Percentiles rank a stretch among this genome's conserved stretches.
These are phyloP conservation scores for Onychomys torridus DNA, from an alignment of 2,797 vertebrate species.

Conservation along the genomic window DNA sequence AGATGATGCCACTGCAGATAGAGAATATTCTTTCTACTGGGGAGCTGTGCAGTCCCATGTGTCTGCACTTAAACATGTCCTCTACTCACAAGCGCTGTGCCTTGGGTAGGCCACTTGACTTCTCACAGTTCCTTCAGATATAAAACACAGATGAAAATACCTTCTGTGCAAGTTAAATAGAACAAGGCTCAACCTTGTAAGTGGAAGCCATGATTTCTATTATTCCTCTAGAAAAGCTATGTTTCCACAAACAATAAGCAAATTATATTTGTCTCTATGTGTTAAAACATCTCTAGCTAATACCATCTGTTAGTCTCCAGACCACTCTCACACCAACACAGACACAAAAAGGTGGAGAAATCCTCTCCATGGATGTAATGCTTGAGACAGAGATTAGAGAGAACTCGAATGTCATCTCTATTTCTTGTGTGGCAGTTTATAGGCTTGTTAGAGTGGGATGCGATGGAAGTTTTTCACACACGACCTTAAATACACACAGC, in stretches of 20 bases:
- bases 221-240: background rate
- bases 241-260: background rate
- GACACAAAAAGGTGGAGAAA: background rate
- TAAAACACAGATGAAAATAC: background rate
- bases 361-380: background rate
- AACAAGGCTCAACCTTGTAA: background rate
- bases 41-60: background rate
- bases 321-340: conserved; percentile 5
- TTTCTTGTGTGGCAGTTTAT: conserved; percentile 57
- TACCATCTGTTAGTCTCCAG: background rate
- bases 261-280: conserved; percentile 34
- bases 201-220: background rate
- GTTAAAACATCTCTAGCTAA: conserved; percentile 48
- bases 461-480: conserved; percentile 61
- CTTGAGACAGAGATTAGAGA: conserved; percentile 25
- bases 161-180: background rate
- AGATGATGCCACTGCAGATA: background rate
- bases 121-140: background rate
- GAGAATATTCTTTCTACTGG: background rate
- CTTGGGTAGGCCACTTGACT: background rate
- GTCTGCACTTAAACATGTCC: background rate
- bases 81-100: conserved; percentile 1
- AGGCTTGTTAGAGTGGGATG: conserved; percentile 55
- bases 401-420: conserved; percentile 41
- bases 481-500: conserved; percentile 73